Percentiles rank a stretch among this genome's conserved stretches.
phyloP scores from a whole-genome alignment of 2,797 vertebrate genomes.

The Lycodopsis pacificus region DNA sequence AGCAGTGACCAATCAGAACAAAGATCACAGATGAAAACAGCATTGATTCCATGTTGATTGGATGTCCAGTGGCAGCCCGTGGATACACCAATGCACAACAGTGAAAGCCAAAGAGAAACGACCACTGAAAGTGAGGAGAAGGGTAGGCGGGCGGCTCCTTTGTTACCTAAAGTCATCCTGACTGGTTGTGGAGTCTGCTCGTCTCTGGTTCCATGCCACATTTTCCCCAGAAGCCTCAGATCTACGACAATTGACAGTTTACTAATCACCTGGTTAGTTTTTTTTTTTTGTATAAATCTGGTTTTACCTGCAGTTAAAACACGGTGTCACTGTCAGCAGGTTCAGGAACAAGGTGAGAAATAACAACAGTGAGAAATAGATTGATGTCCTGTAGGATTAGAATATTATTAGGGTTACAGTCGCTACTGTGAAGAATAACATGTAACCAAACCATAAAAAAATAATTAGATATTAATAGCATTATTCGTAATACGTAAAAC shows the following conservation, averaged over 20 bases:
- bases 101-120: conserved; percentile 67
- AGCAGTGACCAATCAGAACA: conserved; percentile 55
- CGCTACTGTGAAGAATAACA: neutral
- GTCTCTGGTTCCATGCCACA: conserved; percentile 83
- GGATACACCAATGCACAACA: conserved; percentile 67
- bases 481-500: neutral
- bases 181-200: conserved; percentile 86
- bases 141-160: conserved; percentile 54
- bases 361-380: neutral
- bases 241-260: conserved; percentile 82
- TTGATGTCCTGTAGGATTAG: neutral
- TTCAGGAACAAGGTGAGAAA: conserved; percentile 23
- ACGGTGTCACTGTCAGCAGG: neutral
- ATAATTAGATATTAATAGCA: neutral
- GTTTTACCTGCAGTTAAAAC: conserved; percentile 9
- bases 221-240: conserved; percentile 84
- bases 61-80: conserved; percentile 54
- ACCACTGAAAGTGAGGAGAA: conserved; percentile 58
- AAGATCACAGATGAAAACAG: conserved; percentile 59
- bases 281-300: conserved; percentile 7
- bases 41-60: conserved; percentile 60
- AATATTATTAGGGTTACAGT: neutral
- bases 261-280: conserved; percentile 65
- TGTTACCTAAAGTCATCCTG: conserved; percentile 89
- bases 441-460: neutral